Evolutionary conservation across 2,113 vertebrate genomes (phyloP).

Genomic region (Cinclus mexicanus): DNA sequence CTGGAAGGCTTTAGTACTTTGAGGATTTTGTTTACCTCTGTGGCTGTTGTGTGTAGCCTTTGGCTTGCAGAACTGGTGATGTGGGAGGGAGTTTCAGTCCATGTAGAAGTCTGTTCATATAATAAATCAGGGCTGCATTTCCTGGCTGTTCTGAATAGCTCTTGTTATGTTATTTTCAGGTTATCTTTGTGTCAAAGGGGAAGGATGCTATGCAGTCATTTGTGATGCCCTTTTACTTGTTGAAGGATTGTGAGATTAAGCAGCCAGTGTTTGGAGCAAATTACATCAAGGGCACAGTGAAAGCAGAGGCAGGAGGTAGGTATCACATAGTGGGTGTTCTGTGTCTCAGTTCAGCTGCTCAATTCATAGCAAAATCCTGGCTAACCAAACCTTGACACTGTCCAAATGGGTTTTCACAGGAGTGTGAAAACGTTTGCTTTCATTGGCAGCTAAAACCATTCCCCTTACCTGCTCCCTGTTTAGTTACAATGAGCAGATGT

Average conservation of each 20-base stretch:
- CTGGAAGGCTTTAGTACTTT: background rate
- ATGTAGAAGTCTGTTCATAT: background rate
- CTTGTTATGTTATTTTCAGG: conserved; percentile 66
- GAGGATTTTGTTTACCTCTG: background rate
- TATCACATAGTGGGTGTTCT: background rate
- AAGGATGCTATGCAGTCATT: conserved; percentile 91
- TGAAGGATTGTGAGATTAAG: conserved; percentile 96
- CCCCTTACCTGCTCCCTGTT: background rate
- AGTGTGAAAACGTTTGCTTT: background rate
- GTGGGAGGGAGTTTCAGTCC: background rate
- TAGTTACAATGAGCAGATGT: background rate
- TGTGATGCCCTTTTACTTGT: conserved; percentile 96
- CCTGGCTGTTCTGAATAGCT: background rate
- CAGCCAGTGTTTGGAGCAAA: conserved; percentile 96
- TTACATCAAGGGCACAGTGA: conserved; percentile 90
- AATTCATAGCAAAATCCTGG: background rate
- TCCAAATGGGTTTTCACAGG: background rate
- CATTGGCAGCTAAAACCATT: background rate
- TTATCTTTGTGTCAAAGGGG: conserved; percentile 93
- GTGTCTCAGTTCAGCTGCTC: background rate
- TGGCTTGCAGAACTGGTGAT: background rate
- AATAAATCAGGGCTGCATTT: background rate
- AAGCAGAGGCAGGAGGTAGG: conserved; percentile 89
- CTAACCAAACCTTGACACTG: background rate
- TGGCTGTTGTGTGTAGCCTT: background rate